These are phyloP conservation scores for Ammodytes marinus DNA, from an alignment of 2,113 vertebrate genomes.

Conservation along the genomic window DNA sequence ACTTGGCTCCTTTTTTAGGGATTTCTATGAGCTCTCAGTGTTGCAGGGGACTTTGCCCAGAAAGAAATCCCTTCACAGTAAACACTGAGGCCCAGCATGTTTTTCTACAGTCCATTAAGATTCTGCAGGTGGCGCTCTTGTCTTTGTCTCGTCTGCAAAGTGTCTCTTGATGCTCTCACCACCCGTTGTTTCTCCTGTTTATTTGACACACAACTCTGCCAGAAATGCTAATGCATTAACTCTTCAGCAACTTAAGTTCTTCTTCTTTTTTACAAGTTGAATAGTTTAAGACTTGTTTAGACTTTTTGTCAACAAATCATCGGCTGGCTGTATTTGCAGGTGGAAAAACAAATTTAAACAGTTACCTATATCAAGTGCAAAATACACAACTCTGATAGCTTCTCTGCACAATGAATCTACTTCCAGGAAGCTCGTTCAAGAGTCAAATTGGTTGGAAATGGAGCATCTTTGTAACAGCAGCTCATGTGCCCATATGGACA, in stretches of 20 bases:
- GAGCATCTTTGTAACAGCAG: conserved; percentile 2
- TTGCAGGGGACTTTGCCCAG: neutral
- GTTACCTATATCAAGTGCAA: neutral
- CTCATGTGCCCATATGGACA: conserved; percentile 22
- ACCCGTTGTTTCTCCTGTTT: conserved; percentile 19
- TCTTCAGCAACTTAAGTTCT: neutral
- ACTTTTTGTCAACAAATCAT: neutral
- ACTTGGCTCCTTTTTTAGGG: neutral
- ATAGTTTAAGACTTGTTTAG: neutral
- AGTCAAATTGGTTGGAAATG: neutral
- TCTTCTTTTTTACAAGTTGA: too few species aligned
- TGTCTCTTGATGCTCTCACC: conserved; percentile 32
- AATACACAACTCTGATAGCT: too few species aligned
- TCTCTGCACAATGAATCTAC: neutral
- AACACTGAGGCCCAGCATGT: neutral
- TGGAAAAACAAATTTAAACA: too few species aligned
- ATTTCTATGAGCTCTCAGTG: neutral
- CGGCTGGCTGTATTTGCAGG: neutral
- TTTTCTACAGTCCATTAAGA: conserved; percentile 28
- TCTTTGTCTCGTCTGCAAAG: conserved; percentile 40
- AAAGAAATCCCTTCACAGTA: conserved; percentile 17
- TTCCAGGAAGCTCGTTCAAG: neutral
- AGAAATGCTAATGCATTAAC: conserved; percentile 42
- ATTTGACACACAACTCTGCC: conserved; percentile 30
- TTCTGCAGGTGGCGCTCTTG: conserved; percentile 38